A percentile compares a stretch with the other conserved stretches of the same genome.
Evolutionary conservation across 2,888 invertebrate genomes (phyloP).

Genomic region (Troilus luridus): DNA sequence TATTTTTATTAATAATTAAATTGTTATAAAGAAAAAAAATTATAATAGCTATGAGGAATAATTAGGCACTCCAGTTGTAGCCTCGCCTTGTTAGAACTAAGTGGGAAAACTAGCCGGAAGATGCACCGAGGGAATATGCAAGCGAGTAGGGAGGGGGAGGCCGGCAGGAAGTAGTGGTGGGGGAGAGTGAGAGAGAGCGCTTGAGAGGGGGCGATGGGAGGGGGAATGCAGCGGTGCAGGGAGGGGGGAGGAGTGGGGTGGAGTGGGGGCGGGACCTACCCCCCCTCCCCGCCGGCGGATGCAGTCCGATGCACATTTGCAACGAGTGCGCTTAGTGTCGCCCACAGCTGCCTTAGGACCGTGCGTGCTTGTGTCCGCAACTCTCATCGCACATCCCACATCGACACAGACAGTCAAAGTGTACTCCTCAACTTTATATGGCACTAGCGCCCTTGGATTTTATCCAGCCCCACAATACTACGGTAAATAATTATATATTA

Average conservation of each 20-base stretch:
- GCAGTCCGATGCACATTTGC: conserved; percentile 65
- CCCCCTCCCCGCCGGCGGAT: conserved; percentile 58
- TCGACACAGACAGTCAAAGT: conserved; percentile 49
- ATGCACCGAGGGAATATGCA: conserved; percentile 31
- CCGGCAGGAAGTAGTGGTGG: conserved; percentile 57
- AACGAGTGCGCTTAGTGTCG: conserved; percentile 62
- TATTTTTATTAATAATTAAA: too few species aligned
- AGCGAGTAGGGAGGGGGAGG: not conserved
- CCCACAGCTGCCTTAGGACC: conserved; percentile 17
- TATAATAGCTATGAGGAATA: too few species aligned
- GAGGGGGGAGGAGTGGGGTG: conserved; percentile 57
- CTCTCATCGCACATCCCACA: not conserved
- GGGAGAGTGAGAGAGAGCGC: not conserved
- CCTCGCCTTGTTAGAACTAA: not conserved
- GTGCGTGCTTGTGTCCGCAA: not conserved
- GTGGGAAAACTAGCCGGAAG: not conserved
- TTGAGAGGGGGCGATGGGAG: conserved; percentile 33
- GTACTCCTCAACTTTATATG: conserved; percentile 45
- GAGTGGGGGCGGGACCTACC: conserved; percentile 41
- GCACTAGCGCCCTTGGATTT: conserved; percentile 49
- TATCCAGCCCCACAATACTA: conserved; percentile 56
- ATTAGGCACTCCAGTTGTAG: not conserved
- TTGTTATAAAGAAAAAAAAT: too few species aligned
- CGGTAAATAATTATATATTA: conserved; percentile 43
- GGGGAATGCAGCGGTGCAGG: conserved; percentile 43